Evolutionary conservation across 2,113 vertebrate species (phyloP).

Genomic region (Todiramphus chloris): DNA sequence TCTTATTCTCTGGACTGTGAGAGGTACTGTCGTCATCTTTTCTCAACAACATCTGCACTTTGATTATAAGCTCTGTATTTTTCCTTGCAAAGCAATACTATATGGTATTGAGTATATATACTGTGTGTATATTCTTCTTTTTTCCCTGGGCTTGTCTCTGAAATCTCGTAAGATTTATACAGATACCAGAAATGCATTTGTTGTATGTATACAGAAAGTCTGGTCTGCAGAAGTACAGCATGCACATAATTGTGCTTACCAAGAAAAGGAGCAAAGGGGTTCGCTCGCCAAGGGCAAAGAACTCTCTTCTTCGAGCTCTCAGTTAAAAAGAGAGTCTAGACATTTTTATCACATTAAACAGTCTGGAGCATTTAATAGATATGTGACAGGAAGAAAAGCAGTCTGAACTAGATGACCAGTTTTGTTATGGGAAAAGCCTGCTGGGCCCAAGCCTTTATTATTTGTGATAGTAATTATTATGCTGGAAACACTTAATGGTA

Average conservation of each 20-base stretch:
- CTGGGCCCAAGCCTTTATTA: neutral
- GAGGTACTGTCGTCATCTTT: neutral
- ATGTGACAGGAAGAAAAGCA: conserved; percentile 34
- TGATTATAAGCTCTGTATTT: neutral
- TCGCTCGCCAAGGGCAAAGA: conserved; percentile 60
- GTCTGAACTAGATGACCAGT: conserved; percentile 21
- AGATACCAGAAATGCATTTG: neutral
- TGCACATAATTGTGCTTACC: neutral
- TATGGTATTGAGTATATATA: neutral
- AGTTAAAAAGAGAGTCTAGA: conserved; percentile 31
- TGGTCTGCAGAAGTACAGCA: neutral
- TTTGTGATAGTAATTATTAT: neutral
- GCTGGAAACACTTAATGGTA: neutral
- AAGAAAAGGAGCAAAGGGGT: conserved; percentile 5
- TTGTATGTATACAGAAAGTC: neutral
- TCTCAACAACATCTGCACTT: neutral
- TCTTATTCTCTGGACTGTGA: neutral
- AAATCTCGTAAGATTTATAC: neutral
- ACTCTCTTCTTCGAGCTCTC: conserved; percentile 36
- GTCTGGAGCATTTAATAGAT: conserved; percentile 44
- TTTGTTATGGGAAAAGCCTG: conserved; percentile 19
- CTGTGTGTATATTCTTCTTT: neutral
- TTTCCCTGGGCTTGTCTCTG: neutral
- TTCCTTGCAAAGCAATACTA: neutral
- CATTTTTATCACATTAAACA: conserved; percentile 49